Evolutionary conservation across 2,797 vertebrate genomes (phyloP).

Genomic region (Rhabdophis nuchalis): DNA sequence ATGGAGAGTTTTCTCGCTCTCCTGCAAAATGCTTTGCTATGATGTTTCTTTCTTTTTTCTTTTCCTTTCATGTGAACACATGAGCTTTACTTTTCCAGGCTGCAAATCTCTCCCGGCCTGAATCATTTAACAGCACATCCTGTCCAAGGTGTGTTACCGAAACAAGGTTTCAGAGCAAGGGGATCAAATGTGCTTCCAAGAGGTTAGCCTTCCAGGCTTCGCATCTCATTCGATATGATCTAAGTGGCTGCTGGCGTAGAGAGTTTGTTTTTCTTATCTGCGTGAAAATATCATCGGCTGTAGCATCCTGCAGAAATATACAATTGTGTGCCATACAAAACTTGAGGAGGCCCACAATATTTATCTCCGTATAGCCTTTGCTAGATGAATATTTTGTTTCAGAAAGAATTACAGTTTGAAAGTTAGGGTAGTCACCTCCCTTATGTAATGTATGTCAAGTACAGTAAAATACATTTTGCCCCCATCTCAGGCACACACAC

Average conservation of each 20-base stretch:
- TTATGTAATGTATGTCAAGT: not conserved
- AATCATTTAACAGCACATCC: slow-evolving; percentile 68
- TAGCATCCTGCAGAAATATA: not conserved
- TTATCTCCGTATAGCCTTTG: not conserved
- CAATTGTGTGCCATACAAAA: not conserved
- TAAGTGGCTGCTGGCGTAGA: not conserved
- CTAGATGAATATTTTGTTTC: not conserved
- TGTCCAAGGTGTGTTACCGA: slow-evolving; percentile 50
- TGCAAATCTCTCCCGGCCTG: slow-evolving; percentile 60
- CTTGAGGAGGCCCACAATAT: not conserved
- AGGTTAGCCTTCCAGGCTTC: slow-evolving; percentile 29
- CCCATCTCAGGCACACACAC: too few species aligned
- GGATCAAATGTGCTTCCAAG: slow-evolving; percentile 58
- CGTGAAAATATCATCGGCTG: slow-evolving; percentile 9
- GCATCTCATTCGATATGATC: slow-evolving; percentile 11
- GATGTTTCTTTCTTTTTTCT: slow-evolving; percentile 5
- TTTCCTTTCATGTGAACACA: not conserved
- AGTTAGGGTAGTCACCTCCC: not conserved
- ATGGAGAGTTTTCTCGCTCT: slow-evolving; percentile 26
- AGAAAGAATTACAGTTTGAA: not conserved
- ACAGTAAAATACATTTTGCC: not conserved
- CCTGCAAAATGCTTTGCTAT: not conserved
- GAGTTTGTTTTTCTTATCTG: slow-evolving; percentile 25
- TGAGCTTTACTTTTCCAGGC: slow-evolving; percentile 48
- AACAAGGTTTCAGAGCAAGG: slow-evolving; percentile 56